Conservation (phyloP, 2,113 vertebrate genomes). For the Ochotona princeps region DNA sequence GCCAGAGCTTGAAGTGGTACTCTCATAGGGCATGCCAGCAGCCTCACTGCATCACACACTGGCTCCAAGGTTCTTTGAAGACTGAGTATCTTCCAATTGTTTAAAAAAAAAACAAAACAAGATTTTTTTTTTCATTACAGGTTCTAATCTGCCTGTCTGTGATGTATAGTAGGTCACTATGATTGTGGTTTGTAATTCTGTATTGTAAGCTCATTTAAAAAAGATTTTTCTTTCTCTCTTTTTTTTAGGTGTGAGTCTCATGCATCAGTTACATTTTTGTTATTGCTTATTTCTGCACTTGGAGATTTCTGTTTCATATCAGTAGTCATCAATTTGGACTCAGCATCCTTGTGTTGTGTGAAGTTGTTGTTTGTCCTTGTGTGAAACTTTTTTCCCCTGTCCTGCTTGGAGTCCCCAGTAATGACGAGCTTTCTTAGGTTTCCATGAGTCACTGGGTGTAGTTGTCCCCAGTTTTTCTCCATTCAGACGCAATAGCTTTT, state of each 20-base stretch:
- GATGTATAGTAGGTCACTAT: background rate
- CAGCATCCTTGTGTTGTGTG: background rate
- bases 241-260: background rate
- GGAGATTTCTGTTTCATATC: background rate
- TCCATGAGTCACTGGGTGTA: background rate
- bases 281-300: background rate
- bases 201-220: background rate
- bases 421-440: background rate
- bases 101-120: too few species aligned
- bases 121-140: background rate
- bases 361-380: background rate
- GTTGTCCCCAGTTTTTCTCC: background rate
- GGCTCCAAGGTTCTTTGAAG: background rate
- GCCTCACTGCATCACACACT: too few species aligned
- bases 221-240: background rate
- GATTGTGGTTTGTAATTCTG: background rate
- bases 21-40: too few species aligned
- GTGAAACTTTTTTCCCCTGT: background rate
- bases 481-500: background rate
- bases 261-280: background rate
- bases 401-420: background rate
- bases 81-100: background rate
- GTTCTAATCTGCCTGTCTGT: background rate
- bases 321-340: background rate
- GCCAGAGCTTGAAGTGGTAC: too few species aligned